These are phyloP conservation scores for Megaceryle alcyon DNA, from an alignment of 2,797 vertebrate species.

Conservation along the genomic window DNA sequence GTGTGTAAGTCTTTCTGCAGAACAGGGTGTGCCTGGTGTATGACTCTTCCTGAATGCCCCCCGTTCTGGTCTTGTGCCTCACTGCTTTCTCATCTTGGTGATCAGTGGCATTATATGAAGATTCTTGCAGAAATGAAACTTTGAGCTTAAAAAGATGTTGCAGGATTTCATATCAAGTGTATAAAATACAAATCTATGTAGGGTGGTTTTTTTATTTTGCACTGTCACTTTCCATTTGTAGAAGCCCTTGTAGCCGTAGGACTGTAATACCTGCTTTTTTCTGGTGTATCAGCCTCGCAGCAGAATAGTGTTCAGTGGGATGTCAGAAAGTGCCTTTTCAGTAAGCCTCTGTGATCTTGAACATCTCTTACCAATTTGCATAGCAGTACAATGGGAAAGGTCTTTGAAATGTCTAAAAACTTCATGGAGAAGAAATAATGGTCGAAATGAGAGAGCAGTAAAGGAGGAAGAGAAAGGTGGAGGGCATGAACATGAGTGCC, in stretches of 20 bases:
- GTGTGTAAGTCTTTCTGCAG: background rate
- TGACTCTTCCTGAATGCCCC: background rate
- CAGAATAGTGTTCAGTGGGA: background rate
- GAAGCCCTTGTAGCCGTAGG: background rate
- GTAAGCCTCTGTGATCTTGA: background rate
- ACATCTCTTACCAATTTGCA: background rate
- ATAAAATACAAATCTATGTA: background rate
- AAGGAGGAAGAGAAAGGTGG: background rate
- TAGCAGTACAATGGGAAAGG: background rate
- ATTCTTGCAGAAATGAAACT: background rate
- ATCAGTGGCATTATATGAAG: background rate
- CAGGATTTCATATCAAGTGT: background rate
- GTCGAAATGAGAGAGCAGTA: background rate
- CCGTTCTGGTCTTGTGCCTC: background rate
- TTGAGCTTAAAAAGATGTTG: background rate
- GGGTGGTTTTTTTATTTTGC: background rate
- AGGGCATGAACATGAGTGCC: background rate
- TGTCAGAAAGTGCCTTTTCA: background rate
- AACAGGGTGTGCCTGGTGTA: background rate
- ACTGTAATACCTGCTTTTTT: background rate
- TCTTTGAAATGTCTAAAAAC: background rate
- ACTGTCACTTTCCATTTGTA: background rate
- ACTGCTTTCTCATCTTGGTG: background rate
- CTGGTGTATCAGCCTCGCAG: background rate
- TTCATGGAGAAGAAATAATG: background rate